Evolutionary conservation across 2,113 vertebrate genomes (phyloP).

Genomic region (Butorides virescens): DNA sequence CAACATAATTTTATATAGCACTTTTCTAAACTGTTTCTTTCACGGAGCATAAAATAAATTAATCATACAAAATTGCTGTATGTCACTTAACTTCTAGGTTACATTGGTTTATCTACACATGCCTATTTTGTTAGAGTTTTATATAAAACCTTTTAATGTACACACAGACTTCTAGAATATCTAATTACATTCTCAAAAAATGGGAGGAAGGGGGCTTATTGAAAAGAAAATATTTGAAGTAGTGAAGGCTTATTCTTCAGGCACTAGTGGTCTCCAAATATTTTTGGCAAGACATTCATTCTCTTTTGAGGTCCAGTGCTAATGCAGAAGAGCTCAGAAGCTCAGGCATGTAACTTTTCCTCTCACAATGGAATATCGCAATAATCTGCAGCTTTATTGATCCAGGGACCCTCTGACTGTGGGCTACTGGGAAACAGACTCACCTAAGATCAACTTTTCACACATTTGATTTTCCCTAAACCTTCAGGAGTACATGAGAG

Average conservation of each 20-base stretch:
- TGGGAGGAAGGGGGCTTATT: not conserved
- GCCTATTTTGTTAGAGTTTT: not conserved
- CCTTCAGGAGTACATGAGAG: not conserved
- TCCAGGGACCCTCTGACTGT: not conserved
- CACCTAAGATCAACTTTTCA: not conserved
- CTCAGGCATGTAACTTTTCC: not conserved
- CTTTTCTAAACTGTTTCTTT: not conserved
- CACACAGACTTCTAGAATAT: not conserved
- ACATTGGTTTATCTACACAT: not conserved
- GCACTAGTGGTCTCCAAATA: not conserved
- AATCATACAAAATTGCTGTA: not conserved
- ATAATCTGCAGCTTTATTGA: not conserved
- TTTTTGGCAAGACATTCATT: not conserved
- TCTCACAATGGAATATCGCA: not conserved
- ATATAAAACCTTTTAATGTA: not conserved
- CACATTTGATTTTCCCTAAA: not conserved
- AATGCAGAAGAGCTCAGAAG: constrained; percentile 2
- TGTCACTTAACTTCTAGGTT: not conserved
- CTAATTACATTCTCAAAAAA: not conserved
- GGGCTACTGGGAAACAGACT: not conserved
- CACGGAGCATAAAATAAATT: not conserved
- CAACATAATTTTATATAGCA: not conserved
- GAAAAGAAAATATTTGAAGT: constrained; percentile 2
- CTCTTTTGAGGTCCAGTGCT: not conserved
- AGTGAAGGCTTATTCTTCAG: not conserved